These are phyloP conservation scores for Leptothorax acervorum DNA, from an alignment of 2,888 invertebrate species.

Conservation along the genomic window DNA sequence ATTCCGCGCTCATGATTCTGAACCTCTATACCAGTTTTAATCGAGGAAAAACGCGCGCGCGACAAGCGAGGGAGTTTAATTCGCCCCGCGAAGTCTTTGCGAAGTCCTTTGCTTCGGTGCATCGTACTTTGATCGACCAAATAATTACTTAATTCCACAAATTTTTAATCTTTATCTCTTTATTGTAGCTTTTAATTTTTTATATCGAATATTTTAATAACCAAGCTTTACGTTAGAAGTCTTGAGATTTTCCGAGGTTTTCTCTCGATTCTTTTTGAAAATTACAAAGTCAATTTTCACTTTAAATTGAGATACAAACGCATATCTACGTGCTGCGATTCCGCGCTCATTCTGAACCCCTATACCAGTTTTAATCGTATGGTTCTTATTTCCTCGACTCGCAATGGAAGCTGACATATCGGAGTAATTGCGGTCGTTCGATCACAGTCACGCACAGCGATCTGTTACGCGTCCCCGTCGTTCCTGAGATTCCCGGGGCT, in stretches of 20 bases:
- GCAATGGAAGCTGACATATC: background rate
- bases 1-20: background rate
- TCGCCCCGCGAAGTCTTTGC: constrained; percentile 43
- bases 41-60: no score
- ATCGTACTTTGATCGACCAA: background rate
- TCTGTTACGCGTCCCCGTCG: constrained; percentile 31
- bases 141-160: background rate
- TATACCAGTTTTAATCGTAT: background rate
- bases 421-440: constrained; percentile 40
- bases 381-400: constrained; percentile 8
- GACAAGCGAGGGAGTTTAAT: constrained; percentile 45
- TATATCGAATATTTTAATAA: background rate
- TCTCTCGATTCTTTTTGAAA: background rate
- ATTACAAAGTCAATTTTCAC: background rate
- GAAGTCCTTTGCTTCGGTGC: background rate
- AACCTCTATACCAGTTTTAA: background rate
- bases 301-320: background rate
- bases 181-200: background rate
- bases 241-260: background rate
- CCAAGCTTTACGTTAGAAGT: background rate
- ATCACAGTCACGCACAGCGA: constrained; percentile 40
- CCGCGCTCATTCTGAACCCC: background rate
- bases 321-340: background rate
- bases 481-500: constrained; percentile 12
- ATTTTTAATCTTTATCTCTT: background rate